Evolutionary conservation across 2,797 vertebrate genomes (phyloP).

Genomic region (Bryconaethiops microstoma): DNA sequence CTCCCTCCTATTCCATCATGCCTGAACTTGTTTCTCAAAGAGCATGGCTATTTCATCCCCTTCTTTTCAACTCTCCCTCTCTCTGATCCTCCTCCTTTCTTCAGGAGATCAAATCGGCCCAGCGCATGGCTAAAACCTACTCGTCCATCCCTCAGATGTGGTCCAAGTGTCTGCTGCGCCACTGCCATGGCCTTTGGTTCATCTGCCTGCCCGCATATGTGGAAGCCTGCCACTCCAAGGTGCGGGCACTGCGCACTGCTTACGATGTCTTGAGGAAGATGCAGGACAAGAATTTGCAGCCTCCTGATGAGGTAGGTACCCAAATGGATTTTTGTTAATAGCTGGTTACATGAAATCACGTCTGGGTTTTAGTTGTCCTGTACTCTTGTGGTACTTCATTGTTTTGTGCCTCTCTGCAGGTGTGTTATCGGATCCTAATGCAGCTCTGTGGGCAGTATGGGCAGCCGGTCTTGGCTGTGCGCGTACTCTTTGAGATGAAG

Average conservation of each 20-base stretch:
- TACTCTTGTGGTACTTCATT: not conserved
- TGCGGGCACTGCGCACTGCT: slow-evolving; percentile 90
- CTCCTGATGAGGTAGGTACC: slow-evolving; percentile 90
- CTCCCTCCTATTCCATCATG: not conserved
- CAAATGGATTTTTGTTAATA: not conserved
- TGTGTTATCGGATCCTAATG: slow-evolving; percentile 97
- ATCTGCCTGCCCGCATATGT: slow-evolving; percentile 96
- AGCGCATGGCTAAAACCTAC: slow-evolving; percentile 93
- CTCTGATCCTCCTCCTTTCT: slow-evolving; percentile 45
- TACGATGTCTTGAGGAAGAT: slow-evolving; percentile 95
- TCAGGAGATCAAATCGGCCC: slow-evolving; percentile 96
- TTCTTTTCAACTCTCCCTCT: slow-evolving; percentile 9
- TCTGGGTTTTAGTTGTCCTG: not conserved
- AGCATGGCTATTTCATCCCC: slow-evolving; percentile 12
- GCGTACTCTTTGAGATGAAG: slow-evolving; percentile 97
- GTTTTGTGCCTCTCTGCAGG: slow-evolving; percentile 68
- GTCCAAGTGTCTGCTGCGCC: slow-evolving; percentile 94
- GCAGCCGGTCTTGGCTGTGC: slow-evolving; percentile 94
- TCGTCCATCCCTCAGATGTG: slow-evolving; percentile 98
- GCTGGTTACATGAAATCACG: not conserved
- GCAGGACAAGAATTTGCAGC: slow-evolving; percentile 94
- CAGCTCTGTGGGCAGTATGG: slow-evolving; percentile 97
- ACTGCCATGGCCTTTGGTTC: slow-evolving; percentile 98
- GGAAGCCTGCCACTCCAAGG: slow-evolving; percentile 92
- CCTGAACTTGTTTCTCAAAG: slow-evolving; percentile 21